A percentile compares a stretch with the other conserved stretches of the same genome.
Conservation (phyloP, 2,888 invertebrate species). For the Bursaphelenchus okinawaensis region DNA sequence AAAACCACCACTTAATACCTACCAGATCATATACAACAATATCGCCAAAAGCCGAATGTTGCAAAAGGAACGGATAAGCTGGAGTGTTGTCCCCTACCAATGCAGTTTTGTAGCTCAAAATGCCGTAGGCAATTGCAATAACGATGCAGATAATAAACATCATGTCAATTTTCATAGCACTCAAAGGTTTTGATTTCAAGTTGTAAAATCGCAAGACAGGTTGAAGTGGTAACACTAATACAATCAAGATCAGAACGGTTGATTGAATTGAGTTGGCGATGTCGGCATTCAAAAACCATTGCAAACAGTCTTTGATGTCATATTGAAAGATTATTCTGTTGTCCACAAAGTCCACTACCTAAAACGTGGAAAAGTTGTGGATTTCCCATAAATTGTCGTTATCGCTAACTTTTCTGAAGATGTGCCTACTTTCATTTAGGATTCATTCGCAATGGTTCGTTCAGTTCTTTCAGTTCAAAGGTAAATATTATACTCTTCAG, state of each 20-base stretch:
- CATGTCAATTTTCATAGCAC: background rate
- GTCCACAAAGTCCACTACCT: background rate
- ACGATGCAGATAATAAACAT: background rate
- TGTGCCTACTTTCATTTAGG: too few relatives aligned
- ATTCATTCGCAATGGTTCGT: too few relatives aligned
- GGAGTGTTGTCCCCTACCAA: too few relatives aligned
- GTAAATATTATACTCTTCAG: too few relatives aligned
- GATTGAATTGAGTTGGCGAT: background rate
- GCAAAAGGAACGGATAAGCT: too few relatives aligned
- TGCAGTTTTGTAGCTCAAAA: too few relatives aligned
- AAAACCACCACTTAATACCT: too few relatives aligned
- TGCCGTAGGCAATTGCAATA: background rate
- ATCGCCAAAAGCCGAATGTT: too few relatives aligned
- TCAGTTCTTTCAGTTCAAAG: too few relatives aligned
- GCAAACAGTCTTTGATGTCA: background rate
- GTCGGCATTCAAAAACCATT: background rate
- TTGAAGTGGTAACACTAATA: background rate
- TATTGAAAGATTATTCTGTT: background rate
- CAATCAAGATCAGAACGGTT: background rate
- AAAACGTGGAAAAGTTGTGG: too few relatives aligned
- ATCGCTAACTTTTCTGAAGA: too few relatives aligned
- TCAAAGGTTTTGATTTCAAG: background rate
- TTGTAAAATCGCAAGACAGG: background rate
- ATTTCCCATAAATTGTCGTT: background rate
- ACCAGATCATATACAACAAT: too few relatives aligned